Evolutionary conservation across 2,113 vertebrate genomes (phyloP), one percentile per base, ranked within the genome.

Genomic region (Poicephalus meyeri): DNA sequence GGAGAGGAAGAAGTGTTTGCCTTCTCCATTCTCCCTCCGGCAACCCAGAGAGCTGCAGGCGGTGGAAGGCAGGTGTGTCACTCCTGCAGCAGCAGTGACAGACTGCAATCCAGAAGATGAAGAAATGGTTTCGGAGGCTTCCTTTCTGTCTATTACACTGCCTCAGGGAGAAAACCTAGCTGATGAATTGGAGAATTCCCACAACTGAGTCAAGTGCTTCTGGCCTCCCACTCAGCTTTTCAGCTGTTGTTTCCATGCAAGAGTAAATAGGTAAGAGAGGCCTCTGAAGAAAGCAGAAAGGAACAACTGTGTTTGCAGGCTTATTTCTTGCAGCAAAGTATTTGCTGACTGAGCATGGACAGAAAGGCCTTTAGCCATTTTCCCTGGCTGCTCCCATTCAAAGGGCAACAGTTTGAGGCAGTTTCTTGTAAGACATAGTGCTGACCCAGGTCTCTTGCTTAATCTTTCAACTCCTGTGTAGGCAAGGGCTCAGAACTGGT

Each of bases 131-230:
- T 94, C 78, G 95, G 71, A 87, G 68, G 80, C 76, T 95, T 97
- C 90, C 91, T 94, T 93, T 95, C 96, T 93, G 80, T 94, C 94
- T 58, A 91, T 88, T 94, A 87, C 88, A 94, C 44, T 13, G 91
- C 95, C 88, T 89, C 63, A 1, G 91, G 95, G 84, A 93, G 87
- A 94, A 96, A 95, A 88, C 52, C 70, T 81, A 68, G 86, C 72
- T 88, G 92, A 82, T 87, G 88, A 96, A 88, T 80, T 73, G 68
- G 73, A 94, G 94, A 95, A 88, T 61, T 96, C 87, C 89, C 1
- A 12, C 84, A 92, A 94, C 91, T 90, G 88, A 95, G 83, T 96
- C 76, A 90, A 93, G 66, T 69, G 86, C 65, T 94, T 90, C 72
- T 97, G 81, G 49, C 81, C 70, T 92, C 96, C 95, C 84, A 96